Evolutionary conservation across 2,797 vertebrate species (phyloP), one percentile per base, ranked within the genome.

Genomic region (Protonibea diacanthus): DNA sequence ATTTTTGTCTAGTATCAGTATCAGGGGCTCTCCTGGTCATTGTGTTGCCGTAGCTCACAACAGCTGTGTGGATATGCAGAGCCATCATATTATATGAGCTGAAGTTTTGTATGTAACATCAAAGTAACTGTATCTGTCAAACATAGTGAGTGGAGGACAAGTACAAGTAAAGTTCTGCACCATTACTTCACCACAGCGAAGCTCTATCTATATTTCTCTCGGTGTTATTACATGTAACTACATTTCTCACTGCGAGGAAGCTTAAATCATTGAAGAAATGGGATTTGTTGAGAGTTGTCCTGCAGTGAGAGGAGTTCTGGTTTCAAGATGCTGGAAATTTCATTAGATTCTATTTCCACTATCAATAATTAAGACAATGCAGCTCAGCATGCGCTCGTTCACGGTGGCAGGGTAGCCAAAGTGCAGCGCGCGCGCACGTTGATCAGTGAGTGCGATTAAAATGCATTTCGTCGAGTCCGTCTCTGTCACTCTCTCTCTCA

Each of bases 321-420:
- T 96, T 96, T 96, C 95, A 96, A 93, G 91, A 96, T 89, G 89
- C 93, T 94, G 95, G 94, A 97, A 96, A 97, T 96, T 95, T 96
- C 95, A 96, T 96, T 96, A 92, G 93, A 95, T 92, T 95, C 89
- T 90, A 95, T 96, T 97, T 97, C 96, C 95, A 95, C 90, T 88
- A 96, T 96, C 84, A 97, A 96, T 97, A 95, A 97, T 97, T 97
- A 96, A 97, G 94, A 95, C 94, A 95, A 95, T 92, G 91, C 89
- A 93, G 90, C 82, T 80, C 71, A 44, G 64, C 6, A 23, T 79
- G 71, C 3, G 69, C 78, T 67, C 25, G 49, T 47, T 81, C 52
- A 62, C 29, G 12, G 78, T 4, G 52, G 57, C 44, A 58, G 63
- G 79, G 61, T n/a, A 53, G 67, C 69, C 71, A 6, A 52, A 65